Base-by-base conservation (phyloP, 2,888 invertebrate species). In the Cerastoderma edule region DNA sequence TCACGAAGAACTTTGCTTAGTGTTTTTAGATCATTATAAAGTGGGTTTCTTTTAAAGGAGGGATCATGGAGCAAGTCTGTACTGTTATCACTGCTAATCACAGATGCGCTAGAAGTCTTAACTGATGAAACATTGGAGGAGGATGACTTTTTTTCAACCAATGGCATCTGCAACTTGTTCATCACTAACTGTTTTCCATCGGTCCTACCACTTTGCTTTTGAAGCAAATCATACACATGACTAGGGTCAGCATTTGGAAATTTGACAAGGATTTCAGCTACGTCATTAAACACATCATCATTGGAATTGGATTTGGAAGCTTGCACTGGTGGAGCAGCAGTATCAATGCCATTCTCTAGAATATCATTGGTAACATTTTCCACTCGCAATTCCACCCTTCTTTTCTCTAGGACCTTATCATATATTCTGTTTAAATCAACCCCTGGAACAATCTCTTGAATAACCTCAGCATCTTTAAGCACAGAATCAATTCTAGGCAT, bases 1-100 rank as follows among this genome's bases (percentile, higher is more conserved):
- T 88, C 83, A 30, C 90, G 90, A 77, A 91, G 84, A 48, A 91
- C 86, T 68, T 85, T 88, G 8, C 85, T 75, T 39, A 91, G 78
- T 19, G 80, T 85, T 67, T 84, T 82, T 76, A 88, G 87, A 71
- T 91, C 90, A 65, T 68, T 72, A 60, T 85, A 89, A 10, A 91
- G 73, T n/a, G 88, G 88, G 76, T 91, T 89, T 72, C 83, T 84
- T 27, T 68, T 79, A 27, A 87, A 75, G 8, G 74, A 50, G 24
- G 87, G 84, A 69, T 88, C 85, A 70, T 70, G 75, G n/a, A 83
- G 64, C 22, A 80, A 63, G 60, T 75, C 77, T 0, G 64, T 70
- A 35, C 60, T 70, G 53, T 66, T 64, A 32, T 56, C 68, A 63
- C 69, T 73, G 33, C 22, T 48, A 22, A 64, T 64, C 22, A 67